These are phyloP conservation scores for Ormyrus pomaceus DNA, from an alignment of 2,888 invertebrate genomes.

Conservation along the genomic window DNA sequence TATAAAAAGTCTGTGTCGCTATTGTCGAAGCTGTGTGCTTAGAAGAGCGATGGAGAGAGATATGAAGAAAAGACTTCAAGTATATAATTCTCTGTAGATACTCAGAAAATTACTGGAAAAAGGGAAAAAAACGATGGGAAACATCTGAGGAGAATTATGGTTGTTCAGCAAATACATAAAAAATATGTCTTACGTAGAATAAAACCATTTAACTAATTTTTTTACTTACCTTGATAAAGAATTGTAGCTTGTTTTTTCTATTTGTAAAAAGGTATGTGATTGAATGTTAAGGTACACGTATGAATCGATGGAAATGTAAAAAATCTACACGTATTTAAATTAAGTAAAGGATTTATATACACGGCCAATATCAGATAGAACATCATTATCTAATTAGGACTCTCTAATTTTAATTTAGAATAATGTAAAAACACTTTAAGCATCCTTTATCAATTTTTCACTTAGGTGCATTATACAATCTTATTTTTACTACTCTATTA, in stretches of 20 bases:
- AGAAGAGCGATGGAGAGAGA: slow-evolving; percentile 47
- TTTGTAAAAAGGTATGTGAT: not conserved
- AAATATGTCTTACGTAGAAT: not conserved
- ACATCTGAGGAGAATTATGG: slow-evolving; percentile 1
- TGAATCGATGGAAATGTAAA: not conserved
- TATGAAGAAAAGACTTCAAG: slow-evolving; percentile 50
- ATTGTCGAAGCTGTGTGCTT: slow-evolving; percentile 6
- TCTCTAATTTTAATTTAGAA: not conserved
- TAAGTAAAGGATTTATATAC: slow-evolving; percentile 4
- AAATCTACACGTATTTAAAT: not conserved
- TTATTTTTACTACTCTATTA: slow-evolving; percentile 1
- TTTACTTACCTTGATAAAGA: not conserved
- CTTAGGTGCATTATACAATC: too few species aligned
- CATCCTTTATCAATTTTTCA: too few species aligned
- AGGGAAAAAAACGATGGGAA: not conserved
- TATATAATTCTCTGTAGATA: slow-evolving; percentile 38
- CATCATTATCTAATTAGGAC: not conserved
- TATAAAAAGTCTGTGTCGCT: slow-evolving; percentile 45
- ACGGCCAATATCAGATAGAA: not conserved
- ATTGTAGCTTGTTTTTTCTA: not conserved
- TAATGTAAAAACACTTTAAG: too few species aligned
- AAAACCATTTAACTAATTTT: slow-evolving; percentile 3
- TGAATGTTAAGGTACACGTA: not conserved
- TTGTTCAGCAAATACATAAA: slow-evolving; percentile 9
- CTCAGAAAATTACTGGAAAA: not conserved